phyloP scores from a whole-genome alignment of 2,797 vertebrate genomes.

The Simalia tracyae region DNA sequence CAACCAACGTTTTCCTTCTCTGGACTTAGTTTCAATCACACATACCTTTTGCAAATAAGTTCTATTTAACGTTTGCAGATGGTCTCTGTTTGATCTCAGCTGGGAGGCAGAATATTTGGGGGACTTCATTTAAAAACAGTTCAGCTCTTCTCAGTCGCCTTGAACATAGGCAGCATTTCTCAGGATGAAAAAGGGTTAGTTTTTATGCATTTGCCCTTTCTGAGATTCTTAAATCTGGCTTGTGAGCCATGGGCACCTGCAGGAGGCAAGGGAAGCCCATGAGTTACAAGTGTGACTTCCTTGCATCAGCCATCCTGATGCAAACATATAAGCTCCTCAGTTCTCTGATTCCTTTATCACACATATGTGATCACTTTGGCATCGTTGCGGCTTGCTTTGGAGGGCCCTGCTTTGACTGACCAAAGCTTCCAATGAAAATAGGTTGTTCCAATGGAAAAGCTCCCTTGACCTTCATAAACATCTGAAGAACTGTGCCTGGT shows the following conservation, averaged over 20 bases:
- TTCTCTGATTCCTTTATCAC: not conserved
- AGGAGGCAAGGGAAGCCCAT: not conserved
- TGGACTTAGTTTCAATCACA: not conserved
- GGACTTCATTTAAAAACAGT: not conserved
- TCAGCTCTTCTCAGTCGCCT: not conserved
- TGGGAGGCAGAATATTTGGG: not conserved
- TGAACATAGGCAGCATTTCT: not conserved
- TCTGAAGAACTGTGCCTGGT: not conserved
- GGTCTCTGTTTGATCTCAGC: not conserved
- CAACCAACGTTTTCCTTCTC: not conserved
- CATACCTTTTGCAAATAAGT: not conserved
- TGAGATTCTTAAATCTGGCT: not conserved
- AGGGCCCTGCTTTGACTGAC: not conserved
- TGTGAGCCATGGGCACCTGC: not conserved
- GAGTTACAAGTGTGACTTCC: not conserved
- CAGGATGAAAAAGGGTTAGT: not conserved
- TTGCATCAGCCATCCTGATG: not conserved
- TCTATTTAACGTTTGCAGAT: not conserved
- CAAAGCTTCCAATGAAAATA: not conserved
- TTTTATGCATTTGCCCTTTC: not conserved
- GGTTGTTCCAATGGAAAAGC: not conserved
- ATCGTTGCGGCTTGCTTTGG: not conserved
- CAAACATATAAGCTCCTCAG: not conserved
- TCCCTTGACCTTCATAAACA: not conserved
- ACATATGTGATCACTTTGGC: not conserved